phyloP scores from a whole-genome alignment of 2,113 vertebrate species.

The Meleagris gallopavo region DNA sequence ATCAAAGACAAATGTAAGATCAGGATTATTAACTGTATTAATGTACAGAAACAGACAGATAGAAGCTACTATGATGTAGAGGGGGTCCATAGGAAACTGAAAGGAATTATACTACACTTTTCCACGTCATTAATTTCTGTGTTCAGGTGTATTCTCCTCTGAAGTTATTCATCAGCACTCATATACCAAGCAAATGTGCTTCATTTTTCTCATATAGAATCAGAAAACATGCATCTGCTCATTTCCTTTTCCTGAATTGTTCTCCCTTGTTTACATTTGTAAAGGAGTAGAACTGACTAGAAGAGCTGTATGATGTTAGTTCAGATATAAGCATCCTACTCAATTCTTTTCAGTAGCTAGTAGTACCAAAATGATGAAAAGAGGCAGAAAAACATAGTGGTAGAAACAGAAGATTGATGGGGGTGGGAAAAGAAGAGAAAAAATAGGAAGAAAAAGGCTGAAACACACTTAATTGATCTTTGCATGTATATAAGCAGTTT shows the following conservation, averaged over 20 bases:
- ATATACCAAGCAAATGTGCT: not conserved
- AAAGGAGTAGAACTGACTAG: not conserved
- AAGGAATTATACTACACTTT: not conserved
- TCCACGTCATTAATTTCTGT: not conserved
- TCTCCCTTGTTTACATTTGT: not conserved
- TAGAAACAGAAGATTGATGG: not conserved
- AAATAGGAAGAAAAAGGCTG: not conserved
- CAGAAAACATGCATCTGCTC: not conserved
- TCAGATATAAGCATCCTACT: conserved; percentile 27
- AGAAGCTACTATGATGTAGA: not conserved
- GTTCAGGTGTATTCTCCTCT: conserved; percentile 3
- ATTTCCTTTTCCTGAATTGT: not conserved
- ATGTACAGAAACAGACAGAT: not conserved
- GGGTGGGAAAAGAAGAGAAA: not conserved
- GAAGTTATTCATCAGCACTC: not conserved
- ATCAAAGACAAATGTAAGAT: conserved; percentile 30
- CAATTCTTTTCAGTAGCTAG: not conserved
- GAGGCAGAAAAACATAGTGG: not conserved
- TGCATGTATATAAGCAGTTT: not conserved
- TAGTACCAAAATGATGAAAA: conserved; percentile 6
- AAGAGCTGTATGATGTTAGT: not conserved
- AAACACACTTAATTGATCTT: not conserved
- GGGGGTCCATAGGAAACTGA: not conserved
- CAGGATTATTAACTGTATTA: conserved; percentile 43
- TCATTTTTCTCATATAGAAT: not conserved